Evolutionary conservation across 2,888 invertebrate species (phyloP).

Genomic region (Muschampia plurimacula): DNA sequence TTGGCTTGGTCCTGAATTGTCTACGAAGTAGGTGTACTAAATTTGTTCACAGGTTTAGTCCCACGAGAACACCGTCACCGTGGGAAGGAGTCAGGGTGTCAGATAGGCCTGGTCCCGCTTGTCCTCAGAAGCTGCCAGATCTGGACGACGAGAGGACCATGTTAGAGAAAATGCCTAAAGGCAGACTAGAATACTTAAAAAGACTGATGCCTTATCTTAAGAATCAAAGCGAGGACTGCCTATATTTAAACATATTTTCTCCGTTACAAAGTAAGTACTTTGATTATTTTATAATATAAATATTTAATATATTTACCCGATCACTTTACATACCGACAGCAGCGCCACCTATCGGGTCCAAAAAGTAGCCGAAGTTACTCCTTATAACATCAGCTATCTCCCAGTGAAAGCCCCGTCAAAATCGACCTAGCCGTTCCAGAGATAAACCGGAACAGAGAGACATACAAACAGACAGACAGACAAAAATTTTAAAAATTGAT

Average conservation of each 20-base stretch:
- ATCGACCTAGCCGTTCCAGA: too few relatives aligned
- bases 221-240: constrained; percentile 99
- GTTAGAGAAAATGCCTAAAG: constrained; percentile 94
- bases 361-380: too few relatives aligned
- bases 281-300: too few relatives aligned
- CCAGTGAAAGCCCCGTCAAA: too few relatives aligned
- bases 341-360: too few relatives aligned
- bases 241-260: constrained; percentile 98
- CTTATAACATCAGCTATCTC: too few relatives aligned
- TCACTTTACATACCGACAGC: too few relatives aligned
- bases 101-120: constrained; percentile 93
- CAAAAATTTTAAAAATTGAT: too few relatives aligned
- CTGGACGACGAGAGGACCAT: constrained; percentile 93
- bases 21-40: background rate
- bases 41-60: constrained; percentile 90
- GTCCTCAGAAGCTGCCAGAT: constrained; percentile 95
- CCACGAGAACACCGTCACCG: constrained; percentile 95
- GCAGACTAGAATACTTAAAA: constrained; percentile 95
- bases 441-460: too few relatives aligned
- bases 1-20: background rate
- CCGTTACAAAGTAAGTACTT: constrained; percentile 94
- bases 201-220: constrained; percentile 95
- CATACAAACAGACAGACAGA: too few relatives aligned
- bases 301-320: too few relatives aligned
- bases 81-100: constrained; percentile 95